Base-by-base conservation (phyloP, 2,113 vertebrate species). In the Vombatus ursinus region DNA sequence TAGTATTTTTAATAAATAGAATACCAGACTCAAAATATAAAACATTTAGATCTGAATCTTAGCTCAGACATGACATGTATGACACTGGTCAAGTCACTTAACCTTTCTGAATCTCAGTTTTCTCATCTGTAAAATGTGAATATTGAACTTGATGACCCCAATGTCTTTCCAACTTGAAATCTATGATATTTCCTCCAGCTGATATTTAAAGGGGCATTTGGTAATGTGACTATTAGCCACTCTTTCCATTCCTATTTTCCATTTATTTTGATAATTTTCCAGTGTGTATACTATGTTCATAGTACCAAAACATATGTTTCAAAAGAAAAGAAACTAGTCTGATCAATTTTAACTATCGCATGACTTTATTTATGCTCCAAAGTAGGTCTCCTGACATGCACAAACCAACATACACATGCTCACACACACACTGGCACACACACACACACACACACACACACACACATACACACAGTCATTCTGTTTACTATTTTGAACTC, bases 401-500 rank as follows among this genome's bases (percentile, higher is more conserved):
- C 6, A 84, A 84, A 84, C 16, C 52, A 3, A 19, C 0, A 19
- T 16, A 77, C 37, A 77, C 37, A 77, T n/a, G 14, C 37, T n/a
- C 4, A n/a, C 57, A 31, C 4, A 19, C 14, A 4, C 31, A 37
- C 3, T n/a, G n/a, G n/a, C 4, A n/a, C 57, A 31, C 4, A 19
- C 14, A 4, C 31, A 37, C 3, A n/a, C 14, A 16, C 10, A n/a
- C 12, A 68, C 31, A 37, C 2, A 12, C 0, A 61, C 25, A 10
- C 57, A 77, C 5, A n/a, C 14, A n/a, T 14, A n/a, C 16, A 19
- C 5, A n/a, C 4, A n/a, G 31, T 77, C 68, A 84, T 31, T 48
- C 16, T 8, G 50, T 90, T 57, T 89, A 6, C 44, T 93, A 23
- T 50, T 77, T 95, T 94, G 47, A 95, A 94, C 77, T 95, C 49